Evolutionary conservation across 2,888 invertebrate species (phyloP), one percentile per base, ranked within the genome.

Genomic region (Macrosoma leucophasiata): DNA sequence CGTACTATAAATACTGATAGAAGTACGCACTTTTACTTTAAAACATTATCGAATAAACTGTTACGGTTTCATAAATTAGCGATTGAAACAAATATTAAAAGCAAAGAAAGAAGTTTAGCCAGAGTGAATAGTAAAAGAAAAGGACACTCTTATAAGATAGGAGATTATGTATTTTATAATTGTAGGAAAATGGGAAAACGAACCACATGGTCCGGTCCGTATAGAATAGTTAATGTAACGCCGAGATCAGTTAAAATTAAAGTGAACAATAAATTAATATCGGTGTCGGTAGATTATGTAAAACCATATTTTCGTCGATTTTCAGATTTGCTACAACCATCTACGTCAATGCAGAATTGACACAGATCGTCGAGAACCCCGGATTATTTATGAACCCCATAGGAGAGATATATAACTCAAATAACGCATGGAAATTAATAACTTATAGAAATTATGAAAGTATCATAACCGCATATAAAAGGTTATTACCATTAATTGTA

Each of bases 51-150:
- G n/a, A n/a, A n/a, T n/a, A n/a, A n/a, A n/a, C n/a, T n/a, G n/a
- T n/a, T n/a, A n/a, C n/a, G n/a, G n/a, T n/a, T n/a, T n/a, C n/a
- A n/a, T n/a, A n/a, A n/a, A n/a, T n/a, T n/a, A n/a, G n/a, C n/a
- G 21, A 5, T 20, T n/a, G n/a, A n/a, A n/a, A n/a, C n/a, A n/a
- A n/a, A n/a, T n/a, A n/a, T n/a, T n/a, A n/a, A n/a, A n/a, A n/a
- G n/a, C n/a, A n/a, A n/a, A n/a, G n/a, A n/a, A n/a, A n/a, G n/a
- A n/a, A n/a, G n/a, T n/a, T n/a, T 29, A 13, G 21, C 21, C 7
- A n/a, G 29, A n/a, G 29, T 29, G 13, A 29, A 29, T 12, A 29
- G 29, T 19, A 29, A 29, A 21, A 8, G 29, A 13, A 29, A 29
- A 29, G 20, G 20, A 7, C 29, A 29, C 13, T 14, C 13, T 5